Conservation (phyloP, 1,140 invertebrate genomes). For the Bombus superbus region DNA sequence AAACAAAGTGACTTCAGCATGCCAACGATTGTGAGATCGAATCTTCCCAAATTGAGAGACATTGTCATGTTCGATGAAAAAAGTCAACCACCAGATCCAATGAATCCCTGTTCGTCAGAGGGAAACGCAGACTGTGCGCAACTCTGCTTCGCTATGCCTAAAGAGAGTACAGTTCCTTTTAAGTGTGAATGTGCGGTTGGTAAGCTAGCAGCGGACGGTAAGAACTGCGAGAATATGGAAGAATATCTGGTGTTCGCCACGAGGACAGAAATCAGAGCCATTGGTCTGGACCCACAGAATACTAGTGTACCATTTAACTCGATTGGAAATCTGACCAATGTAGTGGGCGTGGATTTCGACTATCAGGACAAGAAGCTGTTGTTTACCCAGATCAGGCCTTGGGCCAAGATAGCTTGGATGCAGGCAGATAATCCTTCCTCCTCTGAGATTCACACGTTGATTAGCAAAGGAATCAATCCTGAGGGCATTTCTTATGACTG, state of each 20-base stretch:
- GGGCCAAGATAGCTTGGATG: slow-evolving; percentile 93
- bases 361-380: slow-evolving; percentile 93
- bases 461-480: slow-evolving; percentile 93
- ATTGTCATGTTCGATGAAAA: slow-evolving; percentile 95
- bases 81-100: slow-evolving; percentile 92
- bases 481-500: slow-evolving; percentile 98
- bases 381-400: slow-evolving; percentile 96
- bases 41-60: slow-evolving; percentile 92
- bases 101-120: slow-evolving; percentile 89
- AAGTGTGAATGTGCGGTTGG: slow-evolving; percentile 96
- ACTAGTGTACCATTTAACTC: slow-evolving; percentile 93
- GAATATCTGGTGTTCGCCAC: slow-evolving; percentile 97
- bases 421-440: slow-evolving; percentile 86
- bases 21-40: slow-evolving; percentile 89
- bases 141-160: slow-evolving; percentile 96
- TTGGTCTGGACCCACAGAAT: slow-evolving; percentile 91
- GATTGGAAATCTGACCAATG: slow-evolving; percentile 95
- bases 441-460: slow-evolving; percentile 87
- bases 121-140: slow-evolving; percentile 94
- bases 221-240: slow-evolving; percentile 91
- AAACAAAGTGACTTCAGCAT: slow-evolving; percentile 89
- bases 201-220: slow-evolving; percentile 85
- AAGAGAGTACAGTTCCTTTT: slow-evolving; percentile 76
- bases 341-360: slow-evolving; percentile 98
- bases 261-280: slow-evolving; percentile 93